Percentiles rank a stretch among this genome's conserved stretches.
These are phyloP conservation scores for Anomalospiza imberbis DNA, from an alignment of 2,797 vertebrate genomes.

Conservation along the genomic window DNA sequence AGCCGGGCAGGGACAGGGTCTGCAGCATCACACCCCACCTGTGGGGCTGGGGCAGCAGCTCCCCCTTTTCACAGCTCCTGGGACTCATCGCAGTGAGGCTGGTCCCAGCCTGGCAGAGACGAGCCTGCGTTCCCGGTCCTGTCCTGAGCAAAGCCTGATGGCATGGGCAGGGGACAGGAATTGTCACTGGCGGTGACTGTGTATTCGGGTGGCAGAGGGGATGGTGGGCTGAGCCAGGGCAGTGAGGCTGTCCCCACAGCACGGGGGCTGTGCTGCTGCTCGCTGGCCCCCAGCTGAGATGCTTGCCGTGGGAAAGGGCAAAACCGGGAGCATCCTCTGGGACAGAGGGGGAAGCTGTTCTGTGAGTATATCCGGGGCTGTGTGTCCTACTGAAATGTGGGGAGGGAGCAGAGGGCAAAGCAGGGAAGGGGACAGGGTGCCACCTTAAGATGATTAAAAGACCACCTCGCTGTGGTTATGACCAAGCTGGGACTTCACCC, in stretches of 20 bases:
- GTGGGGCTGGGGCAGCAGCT: not conserved
- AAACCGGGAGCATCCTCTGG: not conserved
- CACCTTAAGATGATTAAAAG: not conserved
- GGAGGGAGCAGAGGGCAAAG: not conserved
- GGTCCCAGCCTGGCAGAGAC: not conserved
- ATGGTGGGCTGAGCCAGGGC: not conserved
- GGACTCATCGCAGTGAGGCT: not conserved
- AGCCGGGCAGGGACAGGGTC: not conserved
- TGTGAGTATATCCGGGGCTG: not conserved
- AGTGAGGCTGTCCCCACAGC: not conserved
- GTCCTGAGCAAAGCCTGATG: not conserved
- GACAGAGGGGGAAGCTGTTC: not conserved
- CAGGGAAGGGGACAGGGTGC: not conserved
- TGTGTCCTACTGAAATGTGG: not conserved
- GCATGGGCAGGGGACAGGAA: accelerated
- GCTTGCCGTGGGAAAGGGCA: not conserved
- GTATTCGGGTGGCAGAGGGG: not conserved
- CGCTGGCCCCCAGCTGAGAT: not conserved
- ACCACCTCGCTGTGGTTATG: not conserved
- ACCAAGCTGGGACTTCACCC: not conserved
- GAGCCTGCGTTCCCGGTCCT: not conserved
- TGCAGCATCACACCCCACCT: not conserved
- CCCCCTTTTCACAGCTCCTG: not conserved
- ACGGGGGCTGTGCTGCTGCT: not conserved
- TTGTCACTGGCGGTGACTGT: not conserved